These are phyloP conservation scores for Caenorhabditis virilis DNA, from an alignment of 2,888 invertebrate genomes.

Conservation along the genomic window DNA sequence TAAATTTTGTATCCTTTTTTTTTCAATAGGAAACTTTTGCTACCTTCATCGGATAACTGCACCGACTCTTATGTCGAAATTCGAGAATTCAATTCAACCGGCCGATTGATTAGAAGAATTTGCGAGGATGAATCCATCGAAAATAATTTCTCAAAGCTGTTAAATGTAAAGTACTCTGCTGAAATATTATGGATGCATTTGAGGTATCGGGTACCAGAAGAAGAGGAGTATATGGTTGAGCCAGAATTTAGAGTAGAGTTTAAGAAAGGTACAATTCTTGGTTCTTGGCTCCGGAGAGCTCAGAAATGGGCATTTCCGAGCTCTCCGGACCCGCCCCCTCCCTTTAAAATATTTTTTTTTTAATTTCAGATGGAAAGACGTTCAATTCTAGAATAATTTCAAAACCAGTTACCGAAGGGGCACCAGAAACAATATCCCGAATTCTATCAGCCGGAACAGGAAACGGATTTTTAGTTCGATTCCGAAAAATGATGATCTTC, in stretches of 20 bases:
- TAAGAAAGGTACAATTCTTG: background rate
- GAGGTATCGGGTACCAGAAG: conserved; percentile 34
- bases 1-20: no score
- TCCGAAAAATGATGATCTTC: no score
- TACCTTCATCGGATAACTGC: conserved; percentile 32
- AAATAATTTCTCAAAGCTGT: no score
- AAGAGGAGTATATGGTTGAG: conserved; percentile 3
- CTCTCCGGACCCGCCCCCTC: no score
- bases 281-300: background rate
- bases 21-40: no score
- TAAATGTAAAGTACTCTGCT: conserved; percentile 17
- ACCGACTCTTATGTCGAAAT: conserved; percentile 60
- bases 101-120: conserved; percentile 46
- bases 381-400: no score
- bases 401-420: no score
- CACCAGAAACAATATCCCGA: no score
- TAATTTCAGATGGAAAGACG: background rate
- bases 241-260: background rate
- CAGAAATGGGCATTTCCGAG: background rate
- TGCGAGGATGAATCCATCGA: conserved; percentile 28
- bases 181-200: conserved; percentile 40
- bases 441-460: no score
- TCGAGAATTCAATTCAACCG: conserved; percentile 50
- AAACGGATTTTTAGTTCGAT: no score
- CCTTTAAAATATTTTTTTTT: background rate